Conservation (phyloP, 2,888 invertebrate species). For the Ctena decussata region DNA sequence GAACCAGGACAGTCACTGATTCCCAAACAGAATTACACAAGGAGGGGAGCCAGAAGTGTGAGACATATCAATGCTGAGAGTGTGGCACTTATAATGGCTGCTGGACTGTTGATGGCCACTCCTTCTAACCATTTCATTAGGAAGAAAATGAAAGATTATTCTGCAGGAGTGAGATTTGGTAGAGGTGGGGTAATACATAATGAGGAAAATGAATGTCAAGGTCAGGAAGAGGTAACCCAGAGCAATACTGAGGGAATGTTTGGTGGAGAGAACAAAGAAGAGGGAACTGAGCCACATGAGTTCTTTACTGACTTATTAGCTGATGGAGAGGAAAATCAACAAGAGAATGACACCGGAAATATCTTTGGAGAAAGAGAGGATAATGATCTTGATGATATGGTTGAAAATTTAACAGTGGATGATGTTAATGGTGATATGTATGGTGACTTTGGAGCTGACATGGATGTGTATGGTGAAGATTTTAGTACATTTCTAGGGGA, state of each 20-base stretch:
- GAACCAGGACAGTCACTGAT: slow-evolving; percentile 68
- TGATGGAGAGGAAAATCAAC: slow-evolving; percentile 6
- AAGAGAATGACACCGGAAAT: slow-evolving; percentile 7
- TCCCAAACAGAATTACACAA: slow-evolving; percentile 24
- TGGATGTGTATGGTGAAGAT: slow-evolving; percentile 50
- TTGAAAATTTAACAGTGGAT: neutral
- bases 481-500: slow-evolving; percentile 53
- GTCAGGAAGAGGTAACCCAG: neutral
- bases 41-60: slow-evolving; percentile 43
- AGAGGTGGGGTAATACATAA: slow-evolving; percentile 15
- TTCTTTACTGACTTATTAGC: slow-evolving; percentile 32
- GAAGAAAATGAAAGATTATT: slow-evolving; percentile 46
- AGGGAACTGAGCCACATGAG: slow-evolving; percentile 30
- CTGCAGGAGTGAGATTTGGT: slow-evolving; percentile 8
- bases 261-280: slow-evolving; percentile 11
- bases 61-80: slow-evolving; percentile 76
- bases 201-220: slow-evolving; percentile 19
- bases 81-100: slow-evolving; percentile 86
- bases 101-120: slow-evolving; percentile 86
- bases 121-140: slow-evolving; percentile 82
- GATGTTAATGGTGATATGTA: slow-evolving; percentile 39
- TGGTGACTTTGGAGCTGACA: slow-evolving; percentile 41
- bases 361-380: slow-evolving; percentile 34
- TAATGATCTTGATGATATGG: slow-evolving; percentile 19
- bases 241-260: neutral